A percentile compares a stretch with the other conserved stretches of the same genome.
Conservation (phyloP, 2,888 invertebrate genomes). For the Megalurothrips usitatus region DNA sequence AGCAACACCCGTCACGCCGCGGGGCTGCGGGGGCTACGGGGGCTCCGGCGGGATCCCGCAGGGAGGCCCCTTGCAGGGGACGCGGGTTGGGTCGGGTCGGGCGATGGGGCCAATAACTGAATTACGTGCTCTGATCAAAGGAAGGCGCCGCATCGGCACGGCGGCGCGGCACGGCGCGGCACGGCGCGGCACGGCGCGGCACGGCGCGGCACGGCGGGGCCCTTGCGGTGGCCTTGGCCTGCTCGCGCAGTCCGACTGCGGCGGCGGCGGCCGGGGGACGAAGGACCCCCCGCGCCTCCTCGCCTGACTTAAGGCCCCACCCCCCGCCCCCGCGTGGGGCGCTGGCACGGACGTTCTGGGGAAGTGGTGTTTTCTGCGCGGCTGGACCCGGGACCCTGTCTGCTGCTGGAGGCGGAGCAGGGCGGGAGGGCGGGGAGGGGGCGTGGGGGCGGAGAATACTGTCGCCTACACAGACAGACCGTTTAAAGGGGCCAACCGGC, state of each 20-base stretch:
- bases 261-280: neutral
- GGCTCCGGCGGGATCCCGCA: too few species aligned
- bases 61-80: too few species aligned
- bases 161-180: too few species aligned
- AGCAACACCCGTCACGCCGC: neutral
- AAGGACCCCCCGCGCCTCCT: neutral
- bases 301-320: neutral
- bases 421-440: neutral
- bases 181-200: too few species aligned
- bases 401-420: neutral
- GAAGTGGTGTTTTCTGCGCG: slow-evolving; percentile 22
- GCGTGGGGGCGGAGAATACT: too few species aligned
- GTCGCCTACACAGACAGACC: too few species aligned
- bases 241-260: neutral
- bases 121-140: slow-evolving; percentile 25
- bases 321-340: neutral
- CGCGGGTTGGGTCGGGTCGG: neutral
- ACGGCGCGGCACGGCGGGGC: too few species aligned
- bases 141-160: neutral
- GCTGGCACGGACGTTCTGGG: neutral
- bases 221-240: too few species aligned
- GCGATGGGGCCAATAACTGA: slow-evolving; percentile 26
- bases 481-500: too few species aligned
- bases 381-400: neutral
- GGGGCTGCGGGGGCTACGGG: too few species aligned